phyloP scores from a whole-genome alignment of 2,888 invertebrate genomes.

The Pocota personata region DNA sequence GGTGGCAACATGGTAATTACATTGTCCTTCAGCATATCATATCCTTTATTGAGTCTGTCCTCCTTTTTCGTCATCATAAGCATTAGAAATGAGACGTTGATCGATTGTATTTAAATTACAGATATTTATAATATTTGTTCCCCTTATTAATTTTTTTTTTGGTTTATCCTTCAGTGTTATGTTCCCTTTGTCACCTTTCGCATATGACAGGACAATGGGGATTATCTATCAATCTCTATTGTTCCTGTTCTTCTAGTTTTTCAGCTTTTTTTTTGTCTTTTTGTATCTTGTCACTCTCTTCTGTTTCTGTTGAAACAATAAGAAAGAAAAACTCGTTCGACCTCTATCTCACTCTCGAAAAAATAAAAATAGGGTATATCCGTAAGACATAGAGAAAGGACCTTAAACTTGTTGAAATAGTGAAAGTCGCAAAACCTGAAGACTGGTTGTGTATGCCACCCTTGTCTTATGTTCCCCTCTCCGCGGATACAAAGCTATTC shows the following conservation, averaged over 20 bases:
- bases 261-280: slow-evolving; percentile 38
- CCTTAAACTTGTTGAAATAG: slow-evolving; percentile 64
- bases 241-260: slow-evolving; percentile 62
- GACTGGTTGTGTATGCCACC: slow-evolving; percentile 33
- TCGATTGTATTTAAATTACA: slow-evolving; percentile 72
- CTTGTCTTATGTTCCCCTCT: slow-evolving; percentile 22
- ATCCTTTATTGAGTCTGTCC: slow-evolving; percentile 19
- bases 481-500: slow-evolving; percentile 28
- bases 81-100: slow-evolving; percentile 64
- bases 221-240: slow-evolving; percentile 60
- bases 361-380: neutral
- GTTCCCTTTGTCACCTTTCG: slow-evolving; percentile 15
- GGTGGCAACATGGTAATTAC: slow-evolving; percentile 72
- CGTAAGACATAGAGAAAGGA: slow-evolving; percentile 14
- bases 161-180: neutral
- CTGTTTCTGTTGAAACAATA: slow-evolving; percentile 53
- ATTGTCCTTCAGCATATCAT: slow-evolving; percentile 62
- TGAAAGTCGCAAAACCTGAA: slow-evolving; percentile 71
- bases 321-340: slow-evolving; percentile 48
- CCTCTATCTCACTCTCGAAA: neutral
- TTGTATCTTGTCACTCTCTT: slow-evolving; percentile 24
- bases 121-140: slow-evolving; percentile 55
- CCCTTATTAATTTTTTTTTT: neutral
- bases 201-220: slow-evolving; percentile 43
- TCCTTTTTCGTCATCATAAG: slow-evolving; percentile 44